A percentile compares a stretch with the other conserved stretches of the same genome.
These are phyloP conservation scores for Hycleus phaleratus DNA, from an alignment of 1,140 invertebrate species.

Conservation along the genomic window DNA sequence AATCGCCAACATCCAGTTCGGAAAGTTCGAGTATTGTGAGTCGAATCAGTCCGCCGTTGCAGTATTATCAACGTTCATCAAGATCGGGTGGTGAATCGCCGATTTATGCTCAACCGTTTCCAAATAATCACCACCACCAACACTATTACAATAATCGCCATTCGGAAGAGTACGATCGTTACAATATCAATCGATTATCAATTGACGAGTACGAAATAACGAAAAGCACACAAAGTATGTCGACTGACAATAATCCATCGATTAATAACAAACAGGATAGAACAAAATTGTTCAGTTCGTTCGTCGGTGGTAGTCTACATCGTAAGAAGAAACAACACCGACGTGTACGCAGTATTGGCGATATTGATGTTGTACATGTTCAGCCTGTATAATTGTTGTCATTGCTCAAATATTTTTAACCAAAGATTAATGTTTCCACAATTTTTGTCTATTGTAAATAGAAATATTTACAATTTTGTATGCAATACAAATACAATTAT, in stretches of 20 bases:
- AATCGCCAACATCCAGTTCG: constrained; percentile 49
- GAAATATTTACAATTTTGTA: too few species aligned
- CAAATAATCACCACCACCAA: constrained; percentile 13
- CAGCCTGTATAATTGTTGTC: constrained; percentile 1
- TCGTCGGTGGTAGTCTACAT: constrained; percentile 20
- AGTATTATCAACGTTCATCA: constrained; percentile 15
- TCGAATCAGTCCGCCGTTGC: constrained; percentile 44
- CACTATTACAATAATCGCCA: constrained; percentile 21
- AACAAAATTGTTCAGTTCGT: constrained; percentile 10
- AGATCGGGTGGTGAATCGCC: constrained; percentile 33
- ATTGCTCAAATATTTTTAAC: too few species aligned
- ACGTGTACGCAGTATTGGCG: constrained; percentile 63
- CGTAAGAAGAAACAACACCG: constrained; percentile 48
- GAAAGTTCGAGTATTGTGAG: constrained; percentile 46
- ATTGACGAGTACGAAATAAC: constrained; percentile 29
- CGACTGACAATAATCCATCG: constrained; percentile 14
- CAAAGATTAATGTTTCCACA: too few species aligned
- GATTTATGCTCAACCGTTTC: constrained; percentile 32
- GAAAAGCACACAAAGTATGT: constrained; percentile 23
- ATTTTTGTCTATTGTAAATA: too few species aligned
- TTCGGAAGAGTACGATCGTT: constrained; percentile 30
- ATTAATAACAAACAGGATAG: constrained; percentile 4
- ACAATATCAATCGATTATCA: constrained; percentile 23
- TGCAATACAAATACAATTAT: too few species aligned
- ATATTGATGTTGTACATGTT: constrained; percentile 47